Evolutionary conservation across 2,113 vertebrate genomes (phyloP).

Genomic region (Notarius quadriscutis): DNA sequence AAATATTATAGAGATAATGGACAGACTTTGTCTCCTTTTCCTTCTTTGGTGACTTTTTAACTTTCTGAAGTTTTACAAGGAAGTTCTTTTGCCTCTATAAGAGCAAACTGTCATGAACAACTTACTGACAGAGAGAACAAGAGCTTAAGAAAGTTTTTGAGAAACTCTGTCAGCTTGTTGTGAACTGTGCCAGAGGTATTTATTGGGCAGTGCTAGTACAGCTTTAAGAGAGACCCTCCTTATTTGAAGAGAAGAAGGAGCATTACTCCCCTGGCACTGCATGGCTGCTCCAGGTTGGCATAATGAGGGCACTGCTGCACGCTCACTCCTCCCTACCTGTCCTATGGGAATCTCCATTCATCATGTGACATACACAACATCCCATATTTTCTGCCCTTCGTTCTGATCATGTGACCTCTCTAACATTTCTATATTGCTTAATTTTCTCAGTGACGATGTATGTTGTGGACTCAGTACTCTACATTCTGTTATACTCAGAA

Average conservation of each 20-base stretch:
- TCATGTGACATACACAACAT: constrained; percentile 50
- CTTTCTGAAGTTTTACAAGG: not conserved
- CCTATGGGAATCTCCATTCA: constrained; percentile 48
- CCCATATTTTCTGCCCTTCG: constrained; percentile 36
- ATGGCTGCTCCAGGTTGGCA: constrained; percentile 42
- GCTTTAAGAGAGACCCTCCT: constrained; percentile 41
- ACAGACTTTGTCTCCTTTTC: no score
- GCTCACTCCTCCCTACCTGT: constrained; percentile 51
- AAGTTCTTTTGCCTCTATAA: not conserved
- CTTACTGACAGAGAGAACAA: not conserved
- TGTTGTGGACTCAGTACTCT: constrained; percentile 18
- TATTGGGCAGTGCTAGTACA: constrained; percentile 24
- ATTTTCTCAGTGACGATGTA: constrained; percentile 30
- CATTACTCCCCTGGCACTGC: constrained; percentile 36
- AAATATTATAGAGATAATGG: not conserved
- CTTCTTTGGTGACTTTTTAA: not conserved
- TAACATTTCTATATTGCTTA: constrained; percentile 29
- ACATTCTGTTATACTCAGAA: constrained; percentile 27
- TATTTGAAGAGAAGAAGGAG: constrained; percentile 37
- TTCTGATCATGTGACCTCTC: constrained; percentile 43
- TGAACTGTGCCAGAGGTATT: not conserved
- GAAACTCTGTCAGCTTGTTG: not conserved
- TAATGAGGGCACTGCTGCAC: constrained; percentile 42
- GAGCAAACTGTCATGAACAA: not conserved
- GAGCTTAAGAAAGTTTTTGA: not conserved